Base-by-base conservation (phyloP, 2,113 vertebrate species). In the Podarcis muralis region DNA sequence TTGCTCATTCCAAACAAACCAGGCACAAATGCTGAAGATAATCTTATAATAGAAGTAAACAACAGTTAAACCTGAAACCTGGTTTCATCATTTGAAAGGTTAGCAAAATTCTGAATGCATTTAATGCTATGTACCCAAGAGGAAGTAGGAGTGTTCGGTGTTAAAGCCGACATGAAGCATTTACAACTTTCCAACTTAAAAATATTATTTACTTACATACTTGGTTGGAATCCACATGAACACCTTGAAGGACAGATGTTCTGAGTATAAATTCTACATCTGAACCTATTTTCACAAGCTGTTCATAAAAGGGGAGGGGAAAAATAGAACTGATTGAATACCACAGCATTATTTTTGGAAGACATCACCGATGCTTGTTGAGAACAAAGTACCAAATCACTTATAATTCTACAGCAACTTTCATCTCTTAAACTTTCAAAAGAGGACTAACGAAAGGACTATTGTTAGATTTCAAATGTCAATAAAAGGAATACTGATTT, bases 231-330 rank as follows among this genome's bases (percentile, higher is more conserved):
- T 95, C 96, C 43, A 94, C 96, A 85, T 97, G 97, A 92, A 97
- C 88, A 2, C 96, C 97, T 89, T 98, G 97, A 92, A 98, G 92
- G 93, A 98, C 97, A 68, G 95, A 97, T 88, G 97, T 97, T 93
- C 97, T 95, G 40, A 98, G 97, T 87, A 98, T 91, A 86, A 97
- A 85, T 94, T 98, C 97, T 91, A 97, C 97, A 93, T 98, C 97
- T 16, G 96, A 96, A 93, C 93, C 97, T 82, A 97, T 91, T 96
- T 97, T 97, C 81, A 98, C 90, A 87, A 98, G 92, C 97, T 98
- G 94, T 87, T 68, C 87, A 88, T 88, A 76, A 75, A 35, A 68
- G 15, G 48, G 48, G 48, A 53, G 48, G 35, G 48, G 18, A 1
- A 23, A 83, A 53, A 3, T 6, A 90, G 9, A 91, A 71, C 72